Evolutionary conservation across 2,888 invertebrate genomes (phyloP).

Genomic region (Tipula unca): DNA sequence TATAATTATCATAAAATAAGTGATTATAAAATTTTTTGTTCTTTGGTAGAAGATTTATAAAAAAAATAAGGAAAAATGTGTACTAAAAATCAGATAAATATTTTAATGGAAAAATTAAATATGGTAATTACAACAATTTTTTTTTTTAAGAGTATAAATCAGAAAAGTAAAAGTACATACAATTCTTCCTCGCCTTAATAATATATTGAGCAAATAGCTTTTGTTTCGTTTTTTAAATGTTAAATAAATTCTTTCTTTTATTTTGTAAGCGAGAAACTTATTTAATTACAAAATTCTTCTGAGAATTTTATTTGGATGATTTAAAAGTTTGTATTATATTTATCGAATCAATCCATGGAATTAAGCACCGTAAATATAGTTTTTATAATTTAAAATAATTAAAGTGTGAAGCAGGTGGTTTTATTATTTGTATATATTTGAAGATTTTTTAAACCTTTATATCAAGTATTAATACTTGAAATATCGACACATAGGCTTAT

Average conservation of each 20-base stretch:
- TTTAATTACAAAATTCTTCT: not conserved
- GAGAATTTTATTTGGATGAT: not conserved
- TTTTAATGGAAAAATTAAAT: conserved; percentile 65
- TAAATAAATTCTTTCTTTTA: conserved; percentile 8
- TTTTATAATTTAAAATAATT: not conserved
- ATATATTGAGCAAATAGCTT: not conserved
- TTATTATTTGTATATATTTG: no score
- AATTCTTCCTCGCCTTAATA: conserved; percentile 8
- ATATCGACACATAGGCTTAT: not conserved
- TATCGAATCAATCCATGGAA: not conserved
- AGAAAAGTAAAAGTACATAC: not conserved
- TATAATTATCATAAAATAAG: not conserved
- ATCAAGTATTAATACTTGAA: not conserved
- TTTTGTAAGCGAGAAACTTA: not conserved
- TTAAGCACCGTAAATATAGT: not conserved
- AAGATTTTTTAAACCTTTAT: no score
- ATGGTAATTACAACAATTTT: conserved; percentile 43
- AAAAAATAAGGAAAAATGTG: conserved; percentile 44
- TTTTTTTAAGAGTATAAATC: not conserved
- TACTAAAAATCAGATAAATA: conserved; percentile 60
- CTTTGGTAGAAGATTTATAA: not conserved
- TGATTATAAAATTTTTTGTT: not conserved
- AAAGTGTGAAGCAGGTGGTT: not conserved
- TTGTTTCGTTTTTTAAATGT: not conserved
- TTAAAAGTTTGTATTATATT: not conserved